phyloP scores from a whole-genome alignment of 2,113 vertebrate genomes.

The Hemiscyllium ocellatum region DNA sequence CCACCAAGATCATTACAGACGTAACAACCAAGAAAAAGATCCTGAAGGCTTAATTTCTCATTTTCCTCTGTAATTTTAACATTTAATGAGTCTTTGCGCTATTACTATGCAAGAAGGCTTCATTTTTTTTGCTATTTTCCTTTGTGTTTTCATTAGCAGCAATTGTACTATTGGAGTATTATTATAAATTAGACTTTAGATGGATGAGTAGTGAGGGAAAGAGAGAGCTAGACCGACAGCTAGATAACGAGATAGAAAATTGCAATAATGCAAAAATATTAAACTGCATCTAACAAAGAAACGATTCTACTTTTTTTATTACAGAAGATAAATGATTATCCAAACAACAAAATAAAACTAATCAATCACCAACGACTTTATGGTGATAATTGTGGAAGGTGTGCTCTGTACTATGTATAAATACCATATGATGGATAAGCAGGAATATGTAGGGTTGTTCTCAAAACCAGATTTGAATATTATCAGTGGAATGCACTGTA shows the following conservation, averaged over 20 bases:
- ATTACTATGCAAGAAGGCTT: not conserved
- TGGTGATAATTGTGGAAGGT: slow-evolving; percentile 4
- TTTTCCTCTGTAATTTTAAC: slow-evolving; percentile 3
- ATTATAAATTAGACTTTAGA: slow-evolving; percentile 11
- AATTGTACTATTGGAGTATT: slow-evolving; percentile 28
- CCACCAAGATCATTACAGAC: not conserved
- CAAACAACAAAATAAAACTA: slow-evolving; percentile 19
- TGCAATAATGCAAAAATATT: not conserved
- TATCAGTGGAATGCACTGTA: not conserved
- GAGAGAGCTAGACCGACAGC: not conserved
- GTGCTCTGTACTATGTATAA: not conserved
- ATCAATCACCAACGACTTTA: not conserved
- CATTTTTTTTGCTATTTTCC: not conserved
- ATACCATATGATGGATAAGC: slow-evolving; percentile 7
- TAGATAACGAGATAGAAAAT: slow-evolving; percentile 29
- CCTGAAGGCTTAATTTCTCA: not conserved
- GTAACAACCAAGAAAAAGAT: not conserved
- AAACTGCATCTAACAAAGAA: not conserved
- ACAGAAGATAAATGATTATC: slow-evolving; percentile 12
- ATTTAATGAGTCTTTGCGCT: not conserved
- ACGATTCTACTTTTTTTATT: not conserved
- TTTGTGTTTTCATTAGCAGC: not conserved
- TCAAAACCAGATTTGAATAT: not conserved
- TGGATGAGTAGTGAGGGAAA: not conserved
- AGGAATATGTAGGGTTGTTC: not conserved